These are phyloP conservation scores for Dryobotodes eremita DNA, from an alignment of 2,888 invertebrate species.

Conservation along the genomic window DNA sequence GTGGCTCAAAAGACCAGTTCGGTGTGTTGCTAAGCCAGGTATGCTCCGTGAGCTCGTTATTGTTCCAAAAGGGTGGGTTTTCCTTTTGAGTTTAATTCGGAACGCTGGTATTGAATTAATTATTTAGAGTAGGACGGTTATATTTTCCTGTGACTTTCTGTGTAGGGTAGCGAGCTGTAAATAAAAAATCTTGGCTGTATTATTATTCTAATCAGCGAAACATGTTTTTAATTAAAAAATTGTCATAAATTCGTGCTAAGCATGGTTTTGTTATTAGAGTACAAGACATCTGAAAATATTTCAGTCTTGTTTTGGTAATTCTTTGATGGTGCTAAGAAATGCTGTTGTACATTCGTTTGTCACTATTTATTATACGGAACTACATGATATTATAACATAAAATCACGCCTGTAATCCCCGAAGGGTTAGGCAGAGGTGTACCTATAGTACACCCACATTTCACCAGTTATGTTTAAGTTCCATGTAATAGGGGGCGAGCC, in stretches of 20 bases:
- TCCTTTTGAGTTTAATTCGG: constrained; percentile 30
- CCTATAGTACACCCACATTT: too few relatives aligned
- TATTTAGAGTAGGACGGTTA: constrained; percentile 24
- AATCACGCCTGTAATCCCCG: too few relatives aligned
- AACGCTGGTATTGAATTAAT: constrained; percentile 45
- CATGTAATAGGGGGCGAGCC: too few relatives aligned
- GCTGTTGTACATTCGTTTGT: too few relatives aligned
- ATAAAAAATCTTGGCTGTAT: background rate
- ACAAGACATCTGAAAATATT: background rate
- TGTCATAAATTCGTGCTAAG: background rate
- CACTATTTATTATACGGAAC: too few relatives aligned
- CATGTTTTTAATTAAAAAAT: background rate
- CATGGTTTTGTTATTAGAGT: background rate
- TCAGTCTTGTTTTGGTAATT: too few relatives aligned
- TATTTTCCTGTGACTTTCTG: constrained; percentile 5
- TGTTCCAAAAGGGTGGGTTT: constrained; percentile 44
- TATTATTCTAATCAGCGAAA: background rate
- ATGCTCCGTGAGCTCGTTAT: constrained; percentile 38
- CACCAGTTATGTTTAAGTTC: too few relatives aligned
- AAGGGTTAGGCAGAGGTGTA: too few relatives aligned
- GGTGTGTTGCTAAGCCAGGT: constrained; percentile 52
- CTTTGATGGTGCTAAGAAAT: too few relatives aligned
- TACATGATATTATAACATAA: too few relatives aligned
- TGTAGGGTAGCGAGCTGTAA: background rate
- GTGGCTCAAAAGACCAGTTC: constrained; percentile 57